These are phyloP conservation scores for Leptoclinus maculatus DNA, from an alignment of 2,797 vertebrate species.

Conservation along the genomic window DNA sequence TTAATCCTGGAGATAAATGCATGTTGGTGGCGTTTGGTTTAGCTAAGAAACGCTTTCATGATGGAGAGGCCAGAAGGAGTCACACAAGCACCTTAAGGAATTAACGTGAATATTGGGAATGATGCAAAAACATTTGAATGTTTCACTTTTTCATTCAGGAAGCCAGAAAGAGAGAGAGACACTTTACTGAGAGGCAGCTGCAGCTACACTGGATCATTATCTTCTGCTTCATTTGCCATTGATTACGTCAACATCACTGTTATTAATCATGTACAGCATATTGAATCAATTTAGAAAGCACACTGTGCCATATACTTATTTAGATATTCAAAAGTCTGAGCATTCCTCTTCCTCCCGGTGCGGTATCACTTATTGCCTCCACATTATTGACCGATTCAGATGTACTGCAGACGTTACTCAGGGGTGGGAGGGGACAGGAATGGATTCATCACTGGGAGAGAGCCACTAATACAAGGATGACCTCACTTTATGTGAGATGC, in stretches of 20 bases:
- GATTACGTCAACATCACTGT: slow-evolving; percentile 17
- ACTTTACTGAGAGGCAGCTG: slow-evolving; percentile 41
- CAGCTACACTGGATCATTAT: slow-evolving; percentile 49
- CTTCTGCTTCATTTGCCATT: slow-evolving; percentile 22
- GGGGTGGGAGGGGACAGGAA: slow-evolving; percentile 22
- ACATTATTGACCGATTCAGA: slow-evolving; percentile 41
- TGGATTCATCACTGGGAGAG: slow-evolving; percentile 38
- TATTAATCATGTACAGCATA: slow-evolving; percentile 16
- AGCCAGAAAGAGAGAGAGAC: neutral
- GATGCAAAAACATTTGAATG: slow-evolving; percentile 34
- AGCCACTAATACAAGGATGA: slow-evolving; percentile 46
- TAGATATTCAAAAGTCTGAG: neutral
- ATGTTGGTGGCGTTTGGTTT: slow-evolving; percentile 40
- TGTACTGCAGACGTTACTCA: slow-evolving; percentile 27
- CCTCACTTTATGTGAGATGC: slow-evolving; percentile 68
- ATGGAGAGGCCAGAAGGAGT: slow-evolving; percentile 14
- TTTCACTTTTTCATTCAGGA: slow-evolving; percentile 28
- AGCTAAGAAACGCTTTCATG: neutral
- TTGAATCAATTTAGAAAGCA: slow-evolving; percentile 18
- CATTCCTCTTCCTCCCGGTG: neutral
- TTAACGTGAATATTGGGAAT: neutral
- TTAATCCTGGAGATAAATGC: slow-evolving; percentile 53
- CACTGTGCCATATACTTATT: neutral
- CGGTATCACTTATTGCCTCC: slow-evolving; percentile 23
- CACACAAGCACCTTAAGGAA: slow-evolving; percentile 17